Evolutionary conservation across 2,888 invertebrate species (phyloP), one percentile per base, ranked within the genome.

Genomic region (Morpho deidamia): DNA sequence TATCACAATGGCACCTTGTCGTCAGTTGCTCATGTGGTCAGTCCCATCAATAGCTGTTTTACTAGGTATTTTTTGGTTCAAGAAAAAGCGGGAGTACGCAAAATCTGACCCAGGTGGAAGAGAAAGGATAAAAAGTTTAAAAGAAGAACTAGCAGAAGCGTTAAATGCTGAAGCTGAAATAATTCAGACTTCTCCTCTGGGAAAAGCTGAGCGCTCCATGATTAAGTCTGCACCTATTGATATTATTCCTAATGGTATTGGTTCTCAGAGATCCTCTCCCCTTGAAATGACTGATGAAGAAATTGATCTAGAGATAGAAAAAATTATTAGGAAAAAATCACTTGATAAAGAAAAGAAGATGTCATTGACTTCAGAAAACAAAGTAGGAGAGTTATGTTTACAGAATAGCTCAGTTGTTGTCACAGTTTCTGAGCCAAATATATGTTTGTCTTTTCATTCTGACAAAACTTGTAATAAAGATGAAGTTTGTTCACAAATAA

Each of bases 41-140:
- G 91, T 95, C 70, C 95, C 95, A 77, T 94, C 95, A 71, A 92
- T 95, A 89, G 95, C 94, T 71, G 91, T 95, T 72, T 90, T 95
- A 72, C 90, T 95, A 82, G 95, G 95, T 70, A 92, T 95, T 80
- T 93, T 93, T 78, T 96, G 95, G 95, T 94, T 94, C 92, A 94
- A 93, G 89, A 94, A 94, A 90, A 95, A 93, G 91, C 92, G 94
- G 88, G 92, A 92, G 81, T 92, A 91, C 76, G 91, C 92, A 78
- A 92, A 91, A 91, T 93, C 92, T 93, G 94, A 94, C 92, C 93
- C 93, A 65, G 94, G 94, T 72, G 93, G 93, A 90, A 89, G 89
- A 80, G 87, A 85, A 75, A 83, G 72, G 66, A 77, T 85, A 71
- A 90, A 87, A 81, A 84, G 74, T 69, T 74, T 88, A 56, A 78